Evolutionary conservation across 2,113 vertebrate genomes (phyloP).

Genomic region (Grus americana): DNA sequence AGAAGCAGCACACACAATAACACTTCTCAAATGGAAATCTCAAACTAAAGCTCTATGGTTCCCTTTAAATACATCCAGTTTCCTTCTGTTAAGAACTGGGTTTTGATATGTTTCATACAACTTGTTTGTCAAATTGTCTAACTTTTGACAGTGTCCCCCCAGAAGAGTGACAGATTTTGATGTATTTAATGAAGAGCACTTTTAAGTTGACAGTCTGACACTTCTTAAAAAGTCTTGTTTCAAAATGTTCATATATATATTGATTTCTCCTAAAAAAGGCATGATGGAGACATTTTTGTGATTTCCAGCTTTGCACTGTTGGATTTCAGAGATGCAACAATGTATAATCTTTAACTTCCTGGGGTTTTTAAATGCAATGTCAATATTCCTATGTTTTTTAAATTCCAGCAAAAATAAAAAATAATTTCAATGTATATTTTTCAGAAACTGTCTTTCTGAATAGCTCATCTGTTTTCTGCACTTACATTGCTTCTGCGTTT

Average conservation of each 20-base stretch:
- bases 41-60: not conserved
- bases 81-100: not conserved
- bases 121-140: not conserved
- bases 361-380: conserved; percentile 72
- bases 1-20: not conserved
- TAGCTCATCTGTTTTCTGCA: conserved; percentile 43
- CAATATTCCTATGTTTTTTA: conserved; percentile 73
- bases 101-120: not conserved
- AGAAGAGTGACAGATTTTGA: conserved; percentile 24
- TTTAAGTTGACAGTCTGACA: conserved; percentile 19
- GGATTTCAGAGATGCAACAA: conserved; percentile 59
- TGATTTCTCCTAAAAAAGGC: not conserved
- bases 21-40: not conserved
- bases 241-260: conserved; percentile 33
- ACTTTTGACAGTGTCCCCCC: not conserved
- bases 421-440: conserved; percentile 63
- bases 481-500: not conserved
- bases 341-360: conserved; percentile 57
- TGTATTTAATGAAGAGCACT: conserved; percentile 48
- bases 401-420: conserved; percentile 77
- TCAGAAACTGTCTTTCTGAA: conserved; percentile 62
- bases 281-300: not conserved
- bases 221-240: conserved; percentile 15
- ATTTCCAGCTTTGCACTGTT: conserved; percentile 51
- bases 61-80: not conserved